phyloP scores from a whole-genome alignment of 2,888 invertebrate genomes.

The Morpho deidamia region DNA sequence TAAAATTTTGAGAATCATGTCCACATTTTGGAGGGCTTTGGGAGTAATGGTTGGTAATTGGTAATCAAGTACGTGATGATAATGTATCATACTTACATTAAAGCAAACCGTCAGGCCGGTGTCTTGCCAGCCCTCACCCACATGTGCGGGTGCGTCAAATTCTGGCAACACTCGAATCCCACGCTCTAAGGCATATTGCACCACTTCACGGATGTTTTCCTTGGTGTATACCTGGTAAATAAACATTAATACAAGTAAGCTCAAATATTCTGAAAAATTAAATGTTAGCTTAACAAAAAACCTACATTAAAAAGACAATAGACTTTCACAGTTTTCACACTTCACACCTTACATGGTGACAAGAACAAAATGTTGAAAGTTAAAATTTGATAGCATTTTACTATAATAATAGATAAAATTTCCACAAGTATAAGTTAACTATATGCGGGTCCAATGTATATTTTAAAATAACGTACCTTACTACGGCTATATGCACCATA shows the following conservation, averaged over 20 bases:
- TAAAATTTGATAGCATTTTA: no score
- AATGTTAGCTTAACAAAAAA: no score
- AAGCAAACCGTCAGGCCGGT: constrained; percentile 82
- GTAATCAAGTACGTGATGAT: no score
- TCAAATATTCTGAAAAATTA: no score
- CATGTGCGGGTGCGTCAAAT: constrained; percentile 94
- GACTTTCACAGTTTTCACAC: neutral
- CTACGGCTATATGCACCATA: constrained; percentile 88
- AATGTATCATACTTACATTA: constrained; percentile 52
- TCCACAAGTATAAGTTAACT: no score
- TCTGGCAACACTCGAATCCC: constrained; percentile 94
- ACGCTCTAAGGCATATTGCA: constrained; percentile 83
- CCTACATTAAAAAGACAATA: neutral
- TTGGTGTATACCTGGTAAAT: constrained; percentile 76
- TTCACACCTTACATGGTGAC: no score
- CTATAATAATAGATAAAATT: no score
- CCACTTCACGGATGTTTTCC: constrained; percentile 72
- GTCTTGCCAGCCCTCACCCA: constrained; percentile 91
- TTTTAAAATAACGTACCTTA: constrained; percentile 67
- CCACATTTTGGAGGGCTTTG: no score
- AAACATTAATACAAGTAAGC: neutral
- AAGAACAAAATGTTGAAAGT: no score
- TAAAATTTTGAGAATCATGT: no score
- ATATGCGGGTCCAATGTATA: no score
- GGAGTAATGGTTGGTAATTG: no score